Evolutionary conservation across 2,113 vertebrate genomes (phyloP).

Genomic region (Calyptomena viridis): DNA sequence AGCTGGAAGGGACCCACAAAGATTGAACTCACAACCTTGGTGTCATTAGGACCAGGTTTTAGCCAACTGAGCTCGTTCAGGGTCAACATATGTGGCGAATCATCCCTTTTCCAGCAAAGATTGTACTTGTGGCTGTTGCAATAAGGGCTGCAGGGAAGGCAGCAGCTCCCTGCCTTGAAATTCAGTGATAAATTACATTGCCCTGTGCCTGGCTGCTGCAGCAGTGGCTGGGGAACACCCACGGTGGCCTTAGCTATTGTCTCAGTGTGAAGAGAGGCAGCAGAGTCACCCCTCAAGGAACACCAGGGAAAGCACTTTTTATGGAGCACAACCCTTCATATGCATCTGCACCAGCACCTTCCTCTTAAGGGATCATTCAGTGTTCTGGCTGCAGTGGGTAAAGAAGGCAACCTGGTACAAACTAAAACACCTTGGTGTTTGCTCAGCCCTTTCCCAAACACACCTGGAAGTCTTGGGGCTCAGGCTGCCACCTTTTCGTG

Average conservation of each 20-base stretch:
- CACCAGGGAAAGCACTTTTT: not conserved
- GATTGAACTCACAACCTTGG: too few species aligned
- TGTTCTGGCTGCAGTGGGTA: not conserved
- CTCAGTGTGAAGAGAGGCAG: not conserved
- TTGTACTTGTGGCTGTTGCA: not conserved
- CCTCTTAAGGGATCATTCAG: not conserved
- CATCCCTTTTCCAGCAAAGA: not conserved
- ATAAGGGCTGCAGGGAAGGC: not conserved
- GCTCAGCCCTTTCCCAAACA: not conserved
- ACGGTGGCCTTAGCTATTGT: fast-evolving
- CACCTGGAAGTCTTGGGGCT: not conserved
- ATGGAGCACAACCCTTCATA: not conserved
- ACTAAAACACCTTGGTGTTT: not conserved
- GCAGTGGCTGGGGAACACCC: not conserved
- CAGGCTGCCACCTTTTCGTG: not conserved
- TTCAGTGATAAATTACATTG: not conserved
- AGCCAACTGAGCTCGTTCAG: too few species aligned
- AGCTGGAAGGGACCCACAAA: too few species aligned
- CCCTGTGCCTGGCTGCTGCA: not conserved
- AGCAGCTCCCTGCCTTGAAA: not conserved
- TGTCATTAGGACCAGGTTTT: too few species aligned
- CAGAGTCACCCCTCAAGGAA: not conserved
- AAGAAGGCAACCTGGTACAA: not conserved
- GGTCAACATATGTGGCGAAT: not conserved
- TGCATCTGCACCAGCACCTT: not conserved